phyloP scores from a whole-genome alignment of 2,113 vertebrate genomes.

The Orientallactaga bullata region DNA sequence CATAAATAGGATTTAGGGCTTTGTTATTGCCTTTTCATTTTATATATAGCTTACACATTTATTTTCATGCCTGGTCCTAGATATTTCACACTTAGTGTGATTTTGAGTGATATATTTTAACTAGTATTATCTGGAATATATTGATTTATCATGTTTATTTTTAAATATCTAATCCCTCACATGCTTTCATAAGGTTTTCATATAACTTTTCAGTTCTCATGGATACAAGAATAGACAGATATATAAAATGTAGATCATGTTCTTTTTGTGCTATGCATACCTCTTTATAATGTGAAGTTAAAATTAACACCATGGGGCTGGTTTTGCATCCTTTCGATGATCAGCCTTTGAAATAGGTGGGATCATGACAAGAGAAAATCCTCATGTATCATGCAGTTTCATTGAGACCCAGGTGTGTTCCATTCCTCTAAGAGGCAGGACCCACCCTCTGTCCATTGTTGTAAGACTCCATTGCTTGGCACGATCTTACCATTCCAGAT shows the following conservation, averaged over 20 bases:
- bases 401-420: neutral
- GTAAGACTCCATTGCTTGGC: neutral
- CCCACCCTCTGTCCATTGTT: neutral
- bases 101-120: constrained; percentile 19
- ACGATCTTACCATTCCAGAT: constrained; percentile 29
- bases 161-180: neutral
- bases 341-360: neutral
- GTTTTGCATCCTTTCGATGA: neutral
- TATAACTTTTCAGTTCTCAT: neutral
- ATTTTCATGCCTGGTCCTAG: constrained; percentile 13
- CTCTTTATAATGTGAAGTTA: neutral
- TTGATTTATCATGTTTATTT: constrained; percentile 9
- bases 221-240: neutral
- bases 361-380: neutral
- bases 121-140: neutral
- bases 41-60: neutral
- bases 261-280: neutral
- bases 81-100: constrained; percentile 4
- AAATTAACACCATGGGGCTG: neutral
- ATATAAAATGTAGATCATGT: neutral
- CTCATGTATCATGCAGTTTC: neutral
- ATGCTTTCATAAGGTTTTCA: neutral
- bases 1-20: neutral
- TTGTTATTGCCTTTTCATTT: neutral
- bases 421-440: neutral